These are phyloP conservation scores for Rhyacichthys aspro DNA, from an alignment of 2,797 vertebrate species.

Conservation along the genomic window DNA sequence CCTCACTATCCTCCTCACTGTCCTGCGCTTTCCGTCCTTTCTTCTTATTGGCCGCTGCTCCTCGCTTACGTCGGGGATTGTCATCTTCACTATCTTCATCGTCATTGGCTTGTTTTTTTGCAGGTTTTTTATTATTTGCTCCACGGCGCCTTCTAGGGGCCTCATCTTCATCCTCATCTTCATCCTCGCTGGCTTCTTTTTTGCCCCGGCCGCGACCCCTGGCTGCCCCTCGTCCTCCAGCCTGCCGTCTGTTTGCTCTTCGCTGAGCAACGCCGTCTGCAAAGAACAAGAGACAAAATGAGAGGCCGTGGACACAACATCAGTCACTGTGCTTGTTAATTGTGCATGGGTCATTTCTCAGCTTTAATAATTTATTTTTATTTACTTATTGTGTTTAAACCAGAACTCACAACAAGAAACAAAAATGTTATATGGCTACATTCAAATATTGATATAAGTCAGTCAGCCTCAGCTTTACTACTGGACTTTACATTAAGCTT, in stretches of 20 bases:
- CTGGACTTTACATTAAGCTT: no score
- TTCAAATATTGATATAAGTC: no score
- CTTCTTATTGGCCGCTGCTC: constrained; percentile 62
- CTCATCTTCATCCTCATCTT: constrained; percentile 70
- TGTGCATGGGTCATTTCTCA: no score
- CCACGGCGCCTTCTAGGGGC: constrained; percentile 59
- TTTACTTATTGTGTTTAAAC: no score
- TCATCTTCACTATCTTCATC: constrained; percentile 70
- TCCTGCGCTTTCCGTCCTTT: constrained; percentile 66
- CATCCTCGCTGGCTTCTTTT: constrained; percentile 70
- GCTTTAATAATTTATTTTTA: no score
- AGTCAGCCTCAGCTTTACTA: no score
- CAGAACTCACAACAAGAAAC: no score
- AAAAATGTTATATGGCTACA: no score
- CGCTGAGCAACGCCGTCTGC: constrained; percentile 37
- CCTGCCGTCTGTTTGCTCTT: constrained; percentile 56
- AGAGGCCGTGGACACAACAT: not conserved
- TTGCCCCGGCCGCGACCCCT: constrained; percentile 61
- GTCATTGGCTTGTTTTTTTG: constrained; percentile 57
- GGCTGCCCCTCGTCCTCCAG: constrained; percentile 63
- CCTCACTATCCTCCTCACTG: constrained; percentile 69
- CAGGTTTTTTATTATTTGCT: constrained; percentile 65
- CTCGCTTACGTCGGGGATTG: constrained; percentile 57
- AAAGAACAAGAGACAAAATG: constrained; percentile 4
- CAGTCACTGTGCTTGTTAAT: not conserved